These are phyloP conservation scores for Lasioglossum calceatum DNA, from an alignment of 2,888 invertebrate genomes.

Conservation along the genomic window DNA sequence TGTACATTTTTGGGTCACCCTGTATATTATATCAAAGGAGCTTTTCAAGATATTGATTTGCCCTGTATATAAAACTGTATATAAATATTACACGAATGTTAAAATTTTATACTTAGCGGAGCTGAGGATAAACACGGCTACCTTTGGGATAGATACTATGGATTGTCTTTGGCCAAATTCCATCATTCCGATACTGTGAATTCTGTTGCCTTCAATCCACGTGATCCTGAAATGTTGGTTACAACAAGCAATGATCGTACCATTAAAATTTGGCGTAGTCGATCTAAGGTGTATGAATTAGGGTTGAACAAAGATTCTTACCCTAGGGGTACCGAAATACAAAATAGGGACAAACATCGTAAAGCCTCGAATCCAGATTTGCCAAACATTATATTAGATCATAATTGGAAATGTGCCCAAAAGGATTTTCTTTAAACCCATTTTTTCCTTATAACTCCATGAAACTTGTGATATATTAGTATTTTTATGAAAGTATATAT, in stretches of 20 bases:
- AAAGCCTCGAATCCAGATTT: conserved; percentile 81
- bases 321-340: conserved; percentile 84
- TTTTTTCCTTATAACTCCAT: conserved; percentile 11
- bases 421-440: neutral
- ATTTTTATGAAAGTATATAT: conserved; percentile 11
- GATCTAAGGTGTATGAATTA: conserved; percentile 84
- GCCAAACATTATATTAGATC: conserved; percentile 69
- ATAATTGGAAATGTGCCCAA: neutral
- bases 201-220: conserved; percentile 93
- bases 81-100: conserved; percentile 20
- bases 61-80: conserved; percentile 8
- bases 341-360: conserved; percentile 78
- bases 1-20: no score
- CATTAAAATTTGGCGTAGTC: conserved; percentile 88
- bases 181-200: conserved; percentile 93
- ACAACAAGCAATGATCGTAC: conserved; percentile 93
- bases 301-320: conserved; percentile 83
- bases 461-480: conserved; percentile 57
- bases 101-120: conserved; percentile 86
- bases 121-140: conserved; percentile 94
- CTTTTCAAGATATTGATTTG: neutral
- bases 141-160: conserved; percentile 94
- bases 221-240: conserved; percentile 92
- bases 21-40: no score
- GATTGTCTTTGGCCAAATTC: conserved; percentile 90